Conservation (phyloP, 2,113 vertebrate species). For the Verasper variegatus region DNA sequence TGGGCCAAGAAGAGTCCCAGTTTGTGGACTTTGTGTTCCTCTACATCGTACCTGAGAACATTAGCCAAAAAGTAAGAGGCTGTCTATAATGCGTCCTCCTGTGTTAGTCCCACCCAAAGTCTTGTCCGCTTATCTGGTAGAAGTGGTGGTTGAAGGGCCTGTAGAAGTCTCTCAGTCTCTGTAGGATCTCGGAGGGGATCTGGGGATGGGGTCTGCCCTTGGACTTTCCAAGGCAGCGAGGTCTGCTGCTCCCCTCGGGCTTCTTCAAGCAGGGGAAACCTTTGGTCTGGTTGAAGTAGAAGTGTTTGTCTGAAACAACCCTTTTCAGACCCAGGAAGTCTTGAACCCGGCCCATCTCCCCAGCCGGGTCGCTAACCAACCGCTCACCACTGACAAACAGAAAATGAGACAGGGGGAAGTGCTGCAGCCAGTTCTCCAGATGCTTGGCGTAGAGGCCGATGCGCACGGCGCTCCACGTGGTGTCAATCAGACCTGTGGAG, state of each 20-base stretch:
- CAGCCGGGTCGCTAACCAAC: slow-evolving; percentile 90
- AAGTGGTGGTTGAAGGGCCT: slow-evolving; percentile 93
- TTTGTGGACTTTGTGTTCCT: slow-evolving; percentile 19
- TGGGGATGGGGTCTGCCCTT: slow-evolving; percentile 92
- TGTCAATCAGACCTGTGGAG: slow-evolving; percentile 88
- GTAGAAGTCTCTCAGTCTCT: slow-evolving; percentile 91
- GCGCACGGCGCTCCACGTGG: slow-evolving; percentile 91
- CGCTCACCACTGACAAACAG: slow-evolving; percentile 94
- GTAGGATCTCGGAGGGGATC: slow-evolving; percentile 85
- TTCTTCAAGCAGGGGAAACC: slow-evolving; percentile 97
- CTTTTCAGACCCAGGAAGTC: slow-evolving; percentile 93
- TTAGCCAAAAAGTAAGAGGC: slow-evolving; percentile 6
- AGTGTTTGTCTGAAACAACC: slow-evolving; percentile 91
- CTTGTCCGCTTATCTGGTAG: slow-evolving; percentile 94
- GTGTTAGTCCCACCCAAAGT: slow-evolving; percentile 95
- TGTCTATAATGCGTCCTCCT: not conserved
- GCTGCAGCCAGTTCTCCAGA: slow-evolving; percentile 92
- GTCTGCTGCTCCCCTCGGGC: slow-evolving; percentile 86
- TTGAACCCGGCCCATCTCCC: slow-evolving; percentile 92
- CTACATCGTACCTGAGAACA: slow-evolving; percentile 65
- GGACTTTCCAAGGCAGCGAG: slow-evolving; percentile 92
- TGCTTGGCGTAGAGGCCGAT: slow-evolving; percentile 95
- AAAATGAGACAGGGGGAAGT: slow-evolving; percentile 89
- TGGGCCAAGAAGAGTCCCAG: not conserved
- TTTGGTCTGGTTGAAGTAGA: slow-evolving; percentile 97